A percentile compares a stretch with the other conserved stretches of the same genome.
Evolutionary conservation across 2,888 invertebrate genomes (phyloP).

Genomic region (Netelia inedita): DNA sequence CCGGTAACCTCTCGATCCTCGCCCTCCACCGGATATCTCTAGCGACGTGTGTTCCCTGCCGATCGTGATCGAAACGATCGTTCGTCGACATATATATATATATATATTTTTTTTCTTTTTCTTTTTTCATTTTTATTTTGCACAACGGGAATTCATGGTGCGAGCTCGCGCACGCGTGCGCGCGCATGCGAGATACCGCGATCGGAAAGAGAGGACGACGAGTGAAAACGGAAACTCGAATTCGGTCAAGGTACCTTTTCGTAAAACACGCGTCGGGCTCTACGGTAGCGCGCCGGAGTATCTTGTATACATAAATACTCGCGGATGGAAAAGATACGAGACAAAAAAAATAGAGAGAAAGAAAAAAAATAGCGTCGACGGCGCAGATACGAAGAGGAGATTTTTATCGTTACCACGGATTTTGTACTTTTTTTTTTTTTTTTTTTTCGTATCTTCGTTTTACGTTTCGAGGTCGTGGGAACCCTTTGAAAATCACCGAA

Average conservation of each 20-base stretch:
- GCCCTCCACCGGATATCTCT: conserved; percentile 39
- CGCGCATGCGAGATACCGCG: conserved; percentile 1
- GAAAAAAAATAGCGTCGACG: not conserved
- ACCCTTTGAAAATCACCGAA: not conserved
- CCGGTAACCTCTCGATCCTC: conserved; percentile 53
- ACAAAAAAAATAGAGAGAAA: not conserved
- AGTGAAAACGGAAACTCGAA: conserved; percentile 62
- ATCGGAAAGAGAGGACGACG: conserved; percentile 18
- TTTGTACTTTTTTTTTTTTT: not conserved
- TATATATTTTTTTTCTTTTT: conserved; percentile 9
- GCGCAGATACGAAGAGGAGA: not conserved
- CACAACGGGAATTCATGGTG: conserved; percentile 34
- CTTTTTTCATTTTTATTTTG: conserved; percentile 4
- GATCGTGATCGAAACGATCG: conserved; percentile 32
- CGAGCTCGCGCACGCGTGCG: conserved; percentile 13
- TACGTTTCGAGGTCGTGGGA: not conserved
- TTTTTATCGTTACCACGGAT: not conserved
- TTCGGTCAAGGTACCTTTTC: conserved; percentile 58
- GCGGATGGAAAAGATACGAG: not conserved
- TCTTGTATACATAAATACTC: conserved; percentile 11
- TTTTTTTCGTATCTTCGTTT: not conserved
- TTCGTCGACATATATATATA: not conserved
- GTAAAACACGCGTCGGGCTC: conserved; percentile 37
- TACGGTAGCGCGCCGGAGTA: conserved; percentile 6
- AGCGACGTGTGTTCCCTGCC: conserved; percentile 13